Evolutionary conservation across 2,888 invertebrate species (phyloP), one percentile per base, ranked within the genome.

Genomic region (Autographa gamma): DNA sequence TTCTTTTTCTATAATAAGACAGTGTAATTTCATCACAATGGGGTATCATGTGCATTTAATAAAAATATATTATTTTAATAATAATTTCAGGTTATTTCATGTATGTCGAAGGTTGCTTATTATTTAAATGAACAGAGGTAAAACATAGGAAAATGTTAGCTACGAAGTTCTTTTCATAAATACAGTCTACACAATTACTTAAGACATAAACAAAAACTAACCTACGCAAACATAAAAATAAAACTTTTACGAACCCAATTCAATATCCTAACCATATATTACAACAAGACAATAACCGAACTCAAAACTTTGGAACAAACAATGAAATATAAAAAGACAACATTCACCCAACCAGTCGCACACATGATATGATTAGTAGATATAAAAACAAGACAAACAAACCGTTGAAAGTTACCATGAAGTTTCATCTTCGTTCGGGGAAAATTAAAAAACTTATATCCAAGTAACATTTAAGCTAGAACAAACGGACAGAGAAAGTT

Each of bases 401-500:
- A 65, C 70, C 58, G 63, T 38, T 68, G 34, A 60, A 77, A 79
- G 81, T 83, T 67, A 13, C 59, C 19, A 75, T 62, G 54, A 59
- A 82, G 68, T 76, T 82, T 66, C 69, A 59, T 75, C 72, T 76
- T 59, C 75, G 71, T 83, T 84, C 76, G 75, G 76, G 72, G 76
- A 74, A 83, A 84, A 83, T 83, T 84, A 84, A 83, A 84, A 83
- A 83, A 83, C 84, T 83, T 83, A 64, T 81, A 67, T 64, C 73
- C 71, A 75, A 83, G 75, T 78, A 66, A 61, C 76, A 78, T 83
- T 81, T 74, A 79, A 80, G 81, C 69, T 79, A 79, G 69, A 71
- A 83, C 79, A 81, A 81, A 83, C 70, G 54, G 34, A 72, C 64
- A 73, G 71, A 73, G 43, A 63, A 80, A 81, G 76, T 83, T 80